These are phyloP conservation scores for Busseola fusca DNA, from an alignment of 2,888 invertebrate species.

Conservation along the genomic window DNA sequence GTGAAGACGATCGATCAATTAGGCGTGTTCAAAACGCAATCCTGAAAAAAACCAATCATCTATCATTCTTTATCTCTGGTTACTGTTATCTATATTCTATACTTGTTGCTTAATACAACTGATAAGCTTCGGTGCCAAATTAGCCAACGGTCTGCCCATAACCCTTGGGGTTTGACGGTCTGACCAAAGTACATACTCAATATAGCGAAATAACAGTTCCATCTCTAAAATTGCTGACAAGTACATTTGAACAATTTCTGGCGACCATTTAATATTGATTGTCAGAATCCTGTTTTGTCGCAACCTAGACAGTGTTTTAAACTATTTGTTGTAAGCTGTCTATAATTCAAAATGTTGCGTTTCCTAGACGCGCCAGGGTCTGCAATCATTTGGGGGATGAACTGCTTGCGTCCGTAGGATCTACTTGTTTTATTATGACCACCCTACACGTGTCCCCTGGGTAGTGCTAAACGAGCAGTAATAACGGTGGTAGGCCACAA, in stretches of 20 bases:
- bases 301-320: not conserved
- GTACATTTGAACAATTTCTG: conserved; percentile 27
- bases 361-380: not conserved
- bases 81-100: conserved; percentile 26
- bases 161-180: conserved; percentile 12
- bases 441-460: no score
- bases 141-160: conserved; percentile 15
- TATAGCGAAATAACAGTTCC: conserved; percentile 17
- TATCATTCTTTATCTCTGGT: conserved; percentile 54
- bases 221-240: conserved; percentile 31
- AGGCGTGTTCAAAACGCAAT: conserved; percentile 44
- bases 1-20: conserved; percentile 55
- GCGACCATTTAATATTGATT: conserved; percentile 20
- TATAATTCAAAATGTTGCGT: not conserved
- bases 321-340: not conserved
- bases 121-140: conserved; percentile 23
- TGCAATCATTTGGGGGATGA: not conserved
- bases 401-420: no score
- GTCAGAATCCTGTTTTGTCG: not conserved
- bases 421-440: no score
- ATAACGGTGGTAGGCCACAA: no score
- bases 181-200: conserved; percentile 41
- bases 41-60: conserved; percentile 41
- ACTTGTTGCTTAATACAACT: conserved; percentile 37
- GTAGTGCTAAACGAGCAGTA: no score